phyloP scores from a whole-genome alignment of 2,888 invertebrate genomes.

The Netelia virgata region DNA sequence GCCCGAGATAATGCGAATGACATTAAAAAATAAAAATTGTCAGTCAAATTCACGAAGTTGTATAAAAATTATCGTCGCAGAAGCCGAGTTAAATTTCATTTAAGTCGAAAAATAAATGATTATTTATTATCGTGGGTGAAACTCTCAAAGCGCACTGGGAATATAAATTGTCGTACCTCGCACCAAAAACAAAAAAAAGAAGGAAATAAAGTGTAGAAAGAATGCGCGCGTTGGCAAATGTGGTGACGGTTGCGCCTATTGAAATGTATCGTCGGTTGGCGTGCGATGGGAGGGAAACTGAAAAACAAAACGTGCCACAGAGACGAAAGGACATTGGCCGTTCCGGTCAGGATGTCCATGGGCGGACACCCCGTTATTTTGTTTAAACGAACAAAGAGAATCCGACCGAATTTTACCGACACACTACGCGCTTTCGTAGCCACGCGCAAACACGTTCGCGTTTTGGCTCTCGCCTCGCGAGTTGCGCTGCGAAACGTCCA shows the following conservation, averaged over 20 bases:
- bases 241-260: slow-evolving; percentile 44
- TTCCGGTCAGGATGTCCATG: slow-evolving; percentile 50
- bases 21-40: no score
- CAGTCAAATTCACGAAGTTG: no score
- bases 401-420: slow-evolving; percentile 17
- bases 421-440: slow-evolving; percentile 20
- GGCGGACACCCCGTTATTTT: slow-evolving; percentile 61
- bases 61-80: no score
- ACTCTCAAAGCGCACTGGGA: neutral
- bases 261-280: slow-evolving; percentile 43
- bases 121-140: no score
- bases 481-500: slow-evolving; percentile 30
- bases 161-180: neutral
- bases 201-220: neutral
- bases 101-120: no score
- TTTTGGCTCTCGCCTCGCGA: slow-evolving; percentile 34
- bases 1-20: no score
- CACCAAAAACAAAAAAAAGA: neutral
- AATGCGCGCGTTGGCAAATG: slow-evolving; percentile 21
- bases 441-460: neutral
- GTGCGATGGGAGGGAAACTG: neutral
- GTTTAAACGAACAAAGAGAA: slow-evolving; percentile 63
- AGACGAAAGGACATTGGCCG: slow-evolving; percentile 36
- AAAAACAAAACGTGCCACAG: slow-evolving; percentile 24
- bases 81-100: no score